Base-by-base conservation (phyloP, 2,113 vertebrate genomes). In the Phainopepla nitens region DNA sequence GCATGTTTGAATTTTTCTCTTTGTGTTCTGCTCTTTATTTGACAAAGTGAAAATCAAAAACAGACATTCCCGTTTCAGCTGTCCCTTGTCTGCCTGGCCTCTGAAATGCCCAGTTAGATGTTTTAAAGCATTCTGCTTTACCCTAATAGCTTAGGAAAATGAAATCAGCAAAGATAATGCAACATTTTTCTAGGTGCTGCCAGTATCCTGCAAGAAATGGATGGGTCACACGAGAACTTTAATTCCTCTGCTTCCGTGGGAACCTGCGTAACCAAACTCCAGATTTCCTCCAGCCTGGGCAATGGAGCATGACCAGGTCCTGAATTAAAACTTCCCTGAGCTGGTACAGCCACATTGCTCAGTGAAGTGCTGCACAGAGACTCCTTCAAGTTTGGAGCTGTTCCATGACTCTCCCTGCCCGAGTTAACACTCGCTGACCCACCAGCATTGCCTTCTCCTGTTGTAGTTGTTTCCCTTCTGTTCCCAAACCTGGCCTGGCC, bases 21-120 rank as follows among this genome's bases (percentile, higher is more conserved):
- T 71, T 18, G 6, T 66, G 15, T 14, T 9, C 4, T 53, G 22
- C 45, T 93, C 36, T 49, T 50, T 20, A 90, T 61, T 83, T 69
- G 44, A 66, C n/a, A 78, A 73, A 86, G 15, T 42, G 33, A 77
- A 76, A 92, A 82, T 80, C 22, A 64, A 70, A 87, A 79, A 53
- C 0, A 2, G 19, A 44, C 15, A 44, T 64, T 35, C 28, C 27
- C 0, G 0, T 81, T 83, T 58, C 17, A 71, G 31, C 31, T 75
- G 33, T 8, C 17, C 19, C 50, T 64, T 56, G 28, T 62, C 64
- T 80, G 41, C 45, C 58, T 72, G 44, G 45, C 49, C 50, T 36
- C 61, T 4, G 12, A 82, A 87, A 78, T 24, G 20, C 23, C 24
- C 24, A 50, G 21, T 8, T 27, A 33, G 3, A 49, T 17, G 21